Percentiles rank a stretch among this genome's conserved stretches.
Evolutionary conservation across 2,113 vertebrate species (phyloP).

Genomic region (Urocynchramus pylzowi): DNA sequence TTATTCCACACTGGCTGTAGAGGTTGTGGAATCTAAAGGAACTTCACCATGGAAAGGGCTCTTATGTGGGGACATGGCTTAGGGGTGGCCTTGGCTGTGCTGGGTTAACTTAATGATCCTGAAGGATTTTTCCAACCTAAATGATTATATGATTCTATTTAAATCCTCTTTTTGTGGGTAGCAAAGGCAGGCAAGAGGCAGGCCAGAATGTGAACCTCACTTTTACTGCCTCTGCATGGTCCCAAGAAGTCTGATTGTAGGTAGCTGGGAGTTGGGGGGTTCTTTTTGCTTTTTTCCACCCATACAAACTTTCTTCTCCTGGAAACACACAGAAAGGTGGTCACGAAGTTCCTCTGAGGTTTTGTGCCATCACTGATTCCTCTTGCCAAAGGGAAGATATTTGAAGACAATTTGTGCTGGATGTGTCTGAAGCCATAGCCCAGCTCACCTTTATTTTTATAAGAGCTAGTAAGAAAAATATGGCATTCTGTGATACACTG

Average conservation of each 20-base stretch:
- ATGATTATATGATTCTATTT: background rate
- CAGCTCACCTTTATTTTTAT: background rate
- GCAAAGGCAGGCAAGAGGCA: background rate
- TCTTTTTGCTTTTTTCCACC: background rate
- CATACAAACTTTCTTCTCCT: background rate
- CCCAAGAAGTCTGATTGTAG: background rate
- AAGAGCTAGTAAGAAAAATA: background rate
- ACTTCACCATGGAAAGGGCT: background rate
- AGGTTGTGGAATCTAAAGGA: background rate
- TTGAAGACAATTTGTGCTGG: background rate
- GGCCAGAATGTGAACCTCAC: background rate
- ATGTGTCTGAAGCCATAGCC: fast-evolving
- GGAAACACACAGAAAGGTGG: background rate
- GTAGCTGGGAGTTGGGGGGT: background rate
- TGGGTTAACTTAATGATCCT: background rate
- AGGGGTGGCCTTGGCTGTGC: background rate
- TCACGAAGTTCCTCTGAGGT: background rate
- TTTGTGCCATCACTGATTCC: background rate
- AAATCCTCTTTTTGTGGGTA: background rate
- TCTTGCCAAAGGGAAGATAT: background rate
- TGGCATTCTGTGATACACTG: fast-evolving
- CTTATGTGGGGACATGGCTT: background rate
- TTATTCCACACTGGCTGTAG: background rate
- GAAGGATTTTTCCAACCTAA: background rate
- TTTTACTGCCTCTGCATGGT: background rate